Base-by-base conservation (phyloP, 2,113 vertebrate genomes). In the Setophaga coronata region DNA sequence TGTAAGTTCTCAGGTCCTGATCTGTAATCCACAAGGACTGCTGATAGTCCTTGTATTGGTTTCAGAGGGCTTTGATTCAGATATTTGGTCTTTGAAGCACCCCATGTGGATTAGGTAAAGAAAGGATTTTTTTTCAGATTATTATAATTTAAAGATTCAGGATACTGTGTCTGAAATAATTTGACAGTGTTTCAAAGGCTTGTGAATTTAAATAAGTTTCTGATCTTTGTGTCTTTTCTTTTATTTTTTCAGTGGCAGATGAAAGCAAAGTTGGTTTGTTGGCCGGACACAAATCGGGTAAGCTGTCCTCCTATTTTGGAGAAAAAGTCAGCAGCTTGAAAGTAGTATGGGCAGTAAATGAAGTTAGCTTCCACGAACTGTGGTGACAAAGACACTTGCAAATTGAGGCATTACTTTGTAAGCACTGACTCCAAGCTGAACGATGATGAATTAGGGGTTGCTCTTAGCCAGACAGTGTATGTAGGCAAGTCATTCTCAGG, bases 261-360 rank as follows among this genome's bases (percentile, higher is more conserved):
- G 99, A 99, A 98, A 98, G 99, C 97, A 99, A 99, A 93, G 83
- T 99, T 95, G 96, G 97, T 89, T 98, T 98, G 29, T 88, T 99
- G 97, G 97, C 95, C 10, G 96, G 95, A 88, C 97, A 95, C 85
- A 98, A 94, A 87, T 97, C 87, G 38, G 98, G 98, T 99, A 98
- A 98, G 98, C 96, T 97, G 85, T 93, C 93, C 87, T 73, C 85
- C 81, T 58, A 3, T 90, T 92, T 51, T 66, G 89, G 79, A 93
- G 86, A 64, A 89, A 80, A 83, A 77, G 88, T 96, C 94, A 96
- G 61, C 72, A 95, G 67, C 53, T 87, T 95, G 45, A 62, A 85
- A 82, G 45, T 67, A 43, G 40, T 81, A 33, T 79, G 85, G 84
- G 72, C 80, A 96, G 89, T 86, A 90, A 91, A 94, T 96, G 53